Conservation (phyloP, 2,113 vertebrate genomes). For the Tiliqua scincoides region DNA sequence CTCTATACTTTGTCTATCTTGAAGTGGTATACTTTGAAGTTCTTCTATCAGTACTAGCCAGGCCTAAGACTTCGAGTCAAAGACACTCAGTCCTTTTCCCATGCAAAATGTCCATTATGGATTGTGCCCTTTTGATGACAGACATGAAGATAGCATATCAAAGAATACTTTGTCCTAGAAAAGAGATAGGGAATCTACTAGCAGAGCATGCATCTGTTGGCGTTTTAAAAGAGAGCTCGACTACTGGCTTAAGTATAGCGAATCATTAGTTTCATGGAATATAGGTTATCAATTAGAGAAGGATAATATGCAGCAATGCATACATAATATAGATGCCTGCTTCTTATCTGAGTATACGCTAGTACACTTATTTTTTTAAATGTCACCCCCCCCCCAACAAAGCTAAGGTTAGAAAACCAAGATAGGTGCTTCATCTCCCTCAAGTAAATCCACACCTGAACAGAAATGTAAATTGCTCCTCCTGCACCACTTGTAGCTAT, state of each 20-base stretch:
- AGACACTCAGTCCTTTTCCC: neutral
- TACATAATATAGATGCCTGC: neutral
- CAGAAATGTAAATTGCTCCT: neutral
- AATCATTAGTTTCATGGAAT: too few species aligned
- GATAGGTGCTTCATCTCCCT: neutral
- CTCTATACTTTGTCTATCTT: too few species aligned
- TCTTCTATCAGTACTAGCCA: neutral
- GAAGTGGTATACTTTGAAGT: too few species aligned
- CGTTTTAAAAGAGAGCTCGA: neutral
- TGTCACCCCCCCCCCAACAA: too few species aligned
- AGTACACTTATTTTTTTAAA: too few species aligned
- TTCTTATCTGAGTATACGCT: too few species aligned
- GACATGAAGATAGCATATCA: neutral
- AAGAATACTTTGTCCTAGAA: neutral
- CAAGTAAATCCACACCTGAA: neutral
- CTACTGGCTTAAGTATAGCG: neutral
- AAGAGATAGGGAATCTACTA: neutral
- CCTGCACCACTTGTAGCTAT: neutral
- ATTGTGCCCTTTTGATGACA: neutral
- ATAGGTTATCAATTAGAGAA: neutral
- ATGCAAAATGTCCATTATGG: neutral
- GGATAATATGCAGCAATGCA: neutral
- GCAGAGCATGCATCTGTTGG: neutral
- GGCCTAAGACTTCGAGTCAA: neutral
- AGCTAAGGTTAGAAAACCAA: neutral